Evolutionary conservation across 2,888 invertebrate species (phyloP).

Genomic region (Physocephala rufipes): DNA sequence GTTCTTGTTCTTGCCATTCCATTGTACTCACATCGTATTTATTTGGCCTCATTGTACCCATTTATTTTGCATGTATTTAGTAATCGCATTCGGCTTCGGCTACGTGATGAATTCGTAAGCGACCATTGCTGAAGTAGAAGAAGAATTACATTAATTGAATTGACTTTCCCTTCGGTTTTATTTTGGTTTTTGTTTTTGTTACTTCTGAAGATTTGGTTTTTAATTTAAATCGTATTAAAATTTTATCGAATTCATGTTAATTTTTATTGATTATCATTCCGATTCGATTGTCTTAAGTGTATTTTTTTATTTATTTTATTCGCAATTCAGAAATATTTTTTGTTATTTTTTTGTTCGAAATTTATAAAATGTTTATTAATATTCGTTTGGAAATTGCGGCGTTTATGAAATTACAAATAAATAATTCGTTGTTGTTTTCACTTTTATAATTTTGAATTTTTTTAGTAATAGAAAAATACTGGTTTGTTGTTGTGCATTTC

Average conservation of each 20-base stretch:
- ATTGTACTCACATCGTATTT: conserved; percentile 67
- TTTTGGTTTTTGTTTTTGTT: too few relatives aligned
- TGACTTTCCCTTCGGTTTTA: conserved; percentile 22
- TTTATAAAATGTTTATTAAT: conserved; percentile 16
- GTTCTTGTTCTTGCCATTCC: too few relatives aligned
- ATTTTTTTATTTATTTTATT: conserved; percentile 26
- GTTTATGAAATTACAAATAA: not conserved
- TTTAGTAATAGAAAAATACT: not conserved
- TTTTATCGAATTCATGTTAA: conserved; percentile 17
- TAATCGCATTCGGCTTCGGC: conserved; percentile 67
- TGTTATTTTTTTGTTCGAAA: conserved; percentile 35
- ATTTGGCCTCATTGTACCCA: conserved; percentile 68
- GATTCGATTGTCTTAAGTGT: conserved; percentile 37
- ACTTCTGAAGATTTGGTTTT: too few relatives aligned
- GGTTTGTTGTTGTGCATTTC: conserved; percentile 15
- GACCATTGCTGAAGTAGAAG: conserved; percentile 54
- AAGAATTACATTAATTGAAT: conserved; percentile 23
- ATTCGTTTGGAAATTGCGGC: not conserved
- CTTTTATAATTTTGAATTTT: not conserved
- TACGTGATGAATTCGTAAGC: conserved; percentile 62
- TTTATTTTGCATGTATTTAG: conserved; percentile 67
- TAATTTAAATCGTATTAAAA: conserved; percentile 14
- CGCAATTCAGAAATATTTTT: conserved; percentile 10
- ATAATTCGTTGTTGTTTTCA: conserved; percentile 35
- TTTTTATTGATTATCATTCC: conserved; percentile 40